Conservation (phyloP, 1,140 invertebrate genomes). For the Alviniconcha marisindica region DNA sequence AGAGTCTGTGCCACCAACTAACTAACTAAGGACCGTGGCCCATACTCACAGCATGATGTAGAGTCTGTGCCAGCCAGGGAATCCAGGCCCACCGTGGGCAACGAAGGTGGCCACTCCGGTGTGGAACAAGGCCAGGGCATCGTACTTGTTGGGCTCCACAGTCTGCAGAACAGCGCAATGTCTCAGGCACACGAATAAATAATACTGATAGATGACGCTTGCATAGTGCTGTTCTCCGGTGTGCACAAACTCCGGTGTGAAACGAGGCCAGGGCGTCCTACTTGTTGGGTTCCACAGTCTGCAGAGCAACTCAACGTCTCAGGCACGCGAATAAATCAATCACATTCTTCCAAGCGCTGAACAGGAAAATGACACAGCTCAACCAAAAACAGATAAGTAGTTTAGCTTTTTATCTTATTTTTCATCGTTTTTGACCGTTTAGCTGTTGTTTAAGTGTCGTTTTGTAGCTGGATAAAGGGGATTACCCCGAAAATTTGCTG, state of each 20-base stretch:
- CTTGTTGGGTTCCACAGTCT: conserved; percentile 65
- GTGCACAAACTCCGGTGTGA: conserved; percentile 54
- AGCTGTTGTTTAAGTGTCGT: too few relatives aligned
- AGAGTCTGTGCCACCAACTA: too few relatives aligned
- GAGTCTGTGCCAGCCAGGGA: conserved; percentile 66
- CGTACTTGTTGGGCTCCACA: conserved; percentile 67
- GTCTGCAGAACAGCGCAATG: conserved; percentile 47
- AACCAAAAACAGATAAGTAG: too few relatives aligned
- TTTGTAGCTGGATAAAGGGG: too few relatives aligned
- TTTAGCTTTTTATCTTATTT: too few relatives aligned
- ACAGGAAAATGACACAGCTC: too few relatives aligned
- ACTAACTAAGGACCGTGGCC: too few relatives aligned
- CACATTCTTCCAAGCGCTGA: too few relatives aligned
- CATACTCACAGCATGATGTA: conserved; percentile 63
- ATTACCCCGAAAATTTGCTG: too few relatives aligned
- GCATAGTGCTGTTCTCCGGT: background rate
- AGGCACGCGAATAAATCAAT: too few relatives aligned
- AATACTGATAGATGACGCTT: background rate
- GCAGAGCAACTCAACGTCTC: too few relatives aligned
- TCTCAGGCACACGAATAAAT: background rate
- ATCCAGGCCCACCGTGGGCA: conserved; percentile 66
- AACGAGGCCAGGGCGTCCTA: conserved; percentile 64
- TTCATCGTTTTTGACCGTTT: too few relatives aligned
- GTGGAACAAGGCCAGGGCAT: conserved; percentile 64
- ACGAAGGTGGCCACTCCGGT: conserved; percentile 56